A percentile compares a stretch with the other conserved stretches of the same genome.
These are phyloP conservation scores for Masnerella sp. DNA, from an alignment of 2,888 invertebrate species.

Conservation along the genomic window DNA sequence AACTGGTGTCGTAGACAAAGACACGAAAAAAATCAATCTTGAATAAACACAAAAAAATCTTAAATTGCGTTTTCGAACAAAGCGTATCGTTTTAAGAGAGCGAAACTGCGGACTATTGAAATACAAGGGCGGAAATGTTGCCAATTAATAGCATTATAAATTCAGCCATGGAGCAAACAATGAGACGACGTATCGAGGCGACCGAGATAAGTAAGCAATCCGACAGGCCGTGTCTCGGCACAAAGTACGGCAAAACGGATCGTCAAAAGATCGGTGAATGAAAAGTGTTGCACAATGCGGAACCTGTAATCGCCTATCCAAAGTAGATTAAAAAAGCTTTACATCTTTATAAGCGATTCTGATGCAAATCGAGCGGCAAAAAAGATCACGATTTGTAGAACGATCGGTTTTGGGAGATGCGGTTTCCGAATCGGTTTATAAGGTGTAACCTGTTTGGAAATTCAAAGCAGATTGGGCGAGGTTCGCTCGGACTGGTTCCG, in stretches of 20 bases:
- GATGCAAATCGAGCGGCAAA: constrained; percentile 28
- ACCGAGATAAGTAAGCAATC: constrained; percentile 43
- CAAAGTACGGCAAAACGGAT: constrained; percentile 3
- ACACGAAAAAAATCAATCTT: no score
- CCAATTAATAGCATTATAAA: constrained; percentile 74
- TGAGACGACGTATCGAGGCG: constrained; percentile 56
- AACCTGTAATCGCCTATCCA: constrained; percentile 66
- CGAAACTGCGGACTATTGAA: constrained; percentile 64
- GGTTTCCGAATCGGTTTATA: constrained; percentile 16
- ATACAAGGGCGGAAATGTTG: constrained; percentile 71
- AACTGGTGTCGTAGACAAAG: no score
- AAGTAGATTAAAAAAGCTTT: constrained; percentile 33
- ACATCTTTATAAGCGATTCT: constrained; percentile 31
- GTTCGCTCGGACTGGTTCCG: no score
- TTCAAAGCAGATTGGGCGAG: constrained; percentile 22
- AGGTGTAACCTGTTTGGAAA: constrained; percentile 25
- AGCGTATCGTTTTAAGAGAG: constrained; percentile 28
- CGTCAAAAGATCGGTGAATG: constrained; percentile 63
- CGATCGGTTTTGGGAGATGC: constrained; percentile 18
- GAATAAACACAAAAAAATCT: no score
- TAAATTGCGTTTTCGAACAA: constrained; percentile 15
- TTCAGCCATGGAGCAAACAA: constrained; percentile 68
- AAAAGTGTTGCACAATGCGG: constrained; percentile 70
- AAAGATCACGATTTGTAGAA: constrained; percentile 28
- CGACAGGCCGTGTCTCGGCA: constrained; percentile 10